Percentiles rank a stretch among this genome's conserved stretches.
phyloP scores from a whole-genome alignment of 2,888 invertebrate genomes.

The Strigamia maritima region DNA sequence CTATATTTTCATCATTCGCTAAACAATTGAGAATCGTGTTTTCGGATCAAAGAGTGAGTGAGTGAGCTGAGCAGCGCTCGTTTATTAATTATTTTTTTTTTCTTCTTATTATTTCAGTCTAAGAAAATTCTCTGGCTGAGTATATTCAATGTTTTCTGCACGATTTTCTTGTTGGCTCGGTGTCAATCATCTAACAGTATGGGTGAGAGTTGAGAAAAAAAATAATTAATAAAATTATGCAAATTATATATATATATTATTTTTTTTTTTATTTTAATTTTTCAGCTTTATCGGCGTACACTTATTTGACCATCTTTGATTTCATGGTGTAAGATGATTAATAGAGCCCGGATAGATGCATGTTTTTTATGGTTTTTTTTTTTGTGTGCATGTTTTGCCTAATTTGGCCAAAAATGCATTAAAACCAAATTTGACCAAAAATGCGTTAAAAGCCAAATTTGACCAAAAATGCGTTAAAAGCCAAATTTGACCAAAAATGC shows the following conservation, averaged over 20 bases:
- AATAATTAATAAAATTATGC: not conserved
- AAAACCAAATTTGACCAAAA: no score
- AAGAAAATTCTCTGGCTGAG: not conserved
- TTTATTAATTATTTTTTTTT: no score
- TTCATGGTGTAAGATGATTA: slow-evolving; percentile 20
- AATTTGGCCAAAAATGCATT: no score
- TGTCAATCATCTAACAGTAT: slow-evolving; percentile 11
- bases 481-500: no score
- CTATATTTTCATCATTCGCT: not conserved
- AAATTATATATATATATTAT: not conserved
- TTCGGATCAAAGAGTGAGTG: not conserved
- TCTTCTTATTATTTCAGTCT: not conserved
- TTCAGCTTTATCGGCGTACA: slow-evolving; percentile 20
- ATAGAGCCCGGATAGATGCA: no score
- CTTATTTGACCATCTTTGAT: slow-evolving; percentile 18
- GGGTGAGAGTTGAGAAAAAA: not conserved
- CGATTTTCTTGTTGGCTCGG: not conserved
- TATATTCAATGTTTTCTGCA: not conserved
- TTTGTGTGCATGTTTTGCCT: no score
- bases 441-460: no score
- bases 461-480: no score
- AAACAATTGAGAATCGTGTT: not conserved
- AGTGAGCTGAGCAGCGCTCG: no score
- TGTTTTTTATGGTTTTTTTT: not conserved
- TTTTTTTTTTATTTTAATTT: not conserved